A percentile compares a stretch with the other conserved stretches of the same genome.
Evolutionary conservation across 2,797 vertebrate species (phyloP).

Genomic region (Mallotus villosus): DNA sequence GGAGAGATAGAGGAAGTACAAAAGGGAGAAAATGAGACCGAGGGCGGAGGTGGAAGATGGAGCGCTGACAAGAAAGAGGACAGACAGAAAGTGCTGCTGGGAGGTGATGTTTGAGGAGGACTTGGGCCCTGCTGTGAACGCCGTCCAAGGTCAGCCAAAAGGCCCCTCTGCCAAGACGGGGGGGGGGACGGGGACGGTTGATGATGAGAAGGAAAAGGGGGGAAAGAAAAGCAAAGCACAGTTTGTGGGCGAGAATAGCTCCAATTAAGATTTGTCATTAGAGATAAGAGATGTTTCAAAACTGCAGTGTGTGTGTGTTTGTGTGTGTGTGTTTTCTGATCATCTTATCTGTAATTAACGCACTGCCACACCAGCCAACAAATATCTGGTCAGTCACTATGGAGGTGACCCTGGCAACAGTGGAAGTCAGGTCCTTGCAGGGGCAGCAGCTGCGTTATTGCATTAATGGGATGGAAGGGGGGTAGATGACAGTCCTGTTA

Average conservation of each 20-base stretch:
- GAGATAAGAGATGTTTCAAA: slow-evolving; percentile 48
- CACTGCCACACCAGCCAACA: slow-evolving; percentile 23
- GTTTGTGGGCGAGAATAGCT: slow-evolving; percentile 48
- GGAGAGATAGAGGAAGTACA: slow-evolving; percentile 22
- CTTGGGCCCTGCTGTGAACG: slow-evolving; percentile 54
- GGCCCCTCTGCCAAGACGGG: slow-evolving; percentile 14
- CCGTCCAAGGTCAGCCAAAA: slow-evolving; percentile 54
- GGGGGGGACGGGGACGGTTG: slow-evolving; percentile 45
- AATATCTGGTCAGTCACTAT: slow-evolving; percentile 22
- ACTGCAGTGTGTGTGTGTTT: slow-evolving; percentile 13
- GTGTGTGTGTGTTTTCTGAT: slow-evolving; percentile 20
- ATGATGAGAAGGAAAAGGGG: neutral
- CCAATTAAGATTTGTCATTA: slow-evolving; percentile 70
- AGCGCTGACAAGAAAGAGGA: slow-evolving; percentile 42
- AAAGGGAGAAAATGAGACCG: neutral
- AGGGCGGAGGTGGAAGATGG: slow-evolving; percentile 18
- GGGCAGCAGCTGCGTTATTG: too few relatives aligned
- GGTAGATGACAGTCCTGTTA: slow-evolving; percentile 15
- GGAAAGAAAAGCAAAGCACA: slow-evolving; percentile 36
- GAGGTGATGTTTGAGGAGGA: slow-evolving; percentile 69
- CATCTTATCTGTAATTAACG: slow-evolving; percentile 49
- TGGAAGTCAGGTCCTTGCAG: slow-evolving; percentile 6
- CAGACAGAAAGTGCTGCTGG: slow-evolving; percentile 41
- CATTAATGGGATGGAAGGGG: too few relatives aligned
- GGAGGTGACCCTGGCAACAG: slow-evolving; percentile 40